phyloP scores from a whole-genome alignment of 2,797 vertebrate genomes.

The Pelodytes ibericus region DNA sequence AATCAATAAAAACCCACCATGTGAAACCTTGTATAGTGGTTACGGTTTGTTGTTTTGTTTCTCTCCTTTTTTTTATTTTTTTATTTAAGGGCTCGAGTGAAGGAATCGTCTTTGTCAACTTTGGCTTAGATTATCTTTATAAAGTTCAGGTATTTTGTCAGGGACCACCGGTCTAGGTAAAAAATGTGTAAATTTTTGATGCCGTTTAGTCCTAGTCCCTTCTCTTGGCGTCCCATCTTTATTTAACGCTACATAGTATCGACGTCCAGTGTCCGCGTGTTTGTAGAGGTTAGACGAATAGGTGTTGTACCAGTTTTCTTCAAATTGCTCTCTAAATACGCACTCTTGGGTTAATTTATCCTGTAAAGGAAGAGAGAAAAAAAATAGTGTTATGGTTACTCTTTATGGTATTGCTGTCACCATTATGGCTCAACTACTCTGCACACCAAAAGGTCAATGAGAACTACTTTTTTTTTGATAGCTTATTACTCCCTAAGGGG shows the following conservation, averaged over 20 bases:
- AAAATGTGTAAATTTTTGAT: constrained; percentile 98
- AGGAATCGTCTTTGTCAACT: constrained; percentile 89
- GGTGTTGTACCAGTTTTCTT: constrained; percentile 99
- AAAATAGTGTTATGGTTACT: neutral
- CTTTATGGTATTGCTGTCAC: no score
- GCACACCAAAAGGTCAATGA: no score
- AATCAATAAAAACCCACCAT: constrained; percentile 81
- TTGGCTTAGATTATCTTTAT: constrained; percentile 95
- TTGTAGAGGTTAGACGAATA: constrained; percentile 97
- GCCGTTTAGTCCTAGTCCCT: constrained; percentile 91
- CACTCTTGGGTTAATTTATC: constrained; percentile 94
- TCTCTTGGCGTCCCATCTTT: constrained; percentile 94
- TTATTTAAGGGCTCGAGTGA: constrained; percentile 82
- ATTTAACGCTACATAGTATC: constrained; percentile 95
- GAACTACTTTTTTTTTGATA: no score
- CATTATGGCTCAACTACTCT: no score
- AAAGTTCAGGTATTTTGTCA: constrained; percentile 94
- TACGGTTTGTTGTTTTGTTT: constrained; percentile 59
- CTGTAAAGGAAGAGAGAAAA: constrained; percentile 73
- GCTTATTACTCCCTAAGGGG: no score
- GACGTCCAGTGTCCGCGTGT: constrained; percentile 89
- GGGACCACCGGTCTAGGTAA: constrained; percentile 96
- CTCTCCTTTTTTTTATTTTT: constrained; percentile 56
- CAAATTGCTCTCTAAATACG: constrained; percentile 96
- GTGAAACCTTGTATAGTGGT: constrained; percentile 82